A percentile compares a stretch with the other conserved stretches of the same genome.
phyloP scores from a whole-genome alignment of 2,888 invertebrate species.

The Ectropis crepuscularia region DNA sequence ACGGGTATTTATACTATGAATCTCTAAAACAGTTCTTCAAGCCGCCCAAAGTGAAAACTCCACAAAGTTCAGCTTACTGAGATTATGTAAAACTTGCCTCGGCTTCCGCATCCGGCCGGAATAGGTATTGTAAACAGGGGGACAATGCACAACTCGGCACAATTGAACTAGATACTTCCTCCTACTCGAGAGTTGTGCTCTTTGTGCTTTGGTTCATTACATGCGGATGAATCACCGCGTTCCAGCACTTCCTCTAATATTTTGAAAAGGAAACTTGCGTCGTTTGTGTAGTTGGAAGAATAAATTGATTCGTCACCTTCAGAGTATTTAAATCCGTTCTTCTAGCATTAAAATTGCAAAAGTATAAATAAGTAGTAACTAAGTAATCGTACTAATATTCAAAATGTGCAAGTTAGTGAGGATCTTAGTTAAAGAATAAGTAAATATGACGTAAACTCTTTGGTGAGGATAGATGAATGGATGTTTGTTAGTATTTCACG shows the following conservation, averaged over 20 bases:
- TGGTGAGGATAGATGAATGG: no score
- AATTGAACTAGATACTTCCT: conserved; percentile 19
- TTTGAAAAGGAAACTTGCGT: neutral
- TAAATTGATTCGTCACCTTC: no score
- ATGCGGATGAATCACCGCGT: neutral
- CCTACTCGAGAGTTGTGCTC: conserved; percentile 8
- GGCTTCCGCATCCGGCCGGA: conserved; percentile 6
- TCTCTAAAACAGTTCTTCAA: neutral
- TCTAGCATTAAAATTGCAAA: no score
- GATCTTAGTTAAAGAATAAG: no score
- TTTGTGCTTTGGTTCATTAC: conserved; percentile 10
- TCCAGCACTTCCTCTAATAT: neutral
- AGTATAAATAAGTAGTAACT: no score
- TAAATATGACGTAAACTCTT: no score
- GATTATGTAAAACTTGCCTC: conserved; percentile 27
- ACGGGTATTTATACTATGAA: no score
- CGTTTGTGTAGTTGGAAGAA: no score
- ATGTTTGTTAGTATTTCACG: no score
- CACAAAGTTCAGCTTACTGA: conserved; percentile 15
- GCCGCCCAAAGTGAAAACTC: conserved; percentile 3
- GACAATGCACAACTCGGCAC: conserved; percentile 24
- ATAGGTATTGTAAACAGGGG: conserved; percentile 19
- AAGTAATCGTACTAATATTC: no score
- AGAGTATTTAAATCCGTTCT: no score
- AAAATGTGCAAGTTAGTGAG: no score